Percentiles rank a stretch among this genome's conserved stretches.
Evolutionary conservation across 2,113 vertebrate genomes (phyloP).

Genomic region (Marmota monax): DNA sequence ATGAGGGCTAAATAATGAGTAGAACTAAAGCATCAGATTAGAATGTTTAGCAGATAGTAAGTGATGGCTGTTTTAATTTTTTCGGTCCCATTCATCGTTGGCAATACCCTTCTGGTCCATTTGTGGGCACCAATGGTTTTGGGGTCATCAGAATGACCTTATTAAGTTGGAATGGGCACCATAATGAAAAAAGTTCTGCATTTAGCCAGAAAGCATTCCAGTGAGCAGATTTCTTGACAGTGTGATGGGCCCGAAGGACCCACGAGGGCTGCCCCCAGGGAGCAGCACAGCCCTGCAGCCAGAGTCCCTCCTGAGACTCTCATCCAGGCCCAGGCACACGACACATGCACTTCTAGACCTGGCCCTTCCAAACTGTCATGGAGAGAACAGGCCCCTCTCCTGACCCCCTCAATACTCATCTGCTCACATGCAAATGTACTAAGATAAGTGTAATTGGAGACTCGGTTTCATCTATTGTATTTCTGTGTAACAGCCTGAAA

Average conservation of each 20-base stretch:
- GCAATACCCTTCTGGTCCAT: not conserved
- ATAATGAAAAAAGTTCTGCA: not conserved
- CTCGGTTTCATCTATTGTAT: fast-evolving
- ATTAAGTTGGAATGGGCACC: not conserved
- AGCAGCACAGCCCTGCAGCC: fast-evolving
- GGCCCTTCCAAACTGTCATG: not conserved
- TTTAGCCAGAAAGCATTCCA: not conserved
- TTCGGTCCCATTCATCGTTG: not conserved
- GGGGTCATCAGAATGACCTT: not conserved
- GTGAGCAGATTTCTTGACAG: not conserved
- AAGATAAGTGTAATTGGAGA: not conserved
- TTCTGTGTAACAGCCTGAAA: not conserved
- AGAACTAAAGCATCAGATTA: too few relatives aligned
- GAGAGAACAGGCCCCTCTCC: not conserved
- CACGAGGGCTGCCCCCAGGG: too few relatives aligned
- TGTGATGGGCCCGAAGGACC: fast-evolving
- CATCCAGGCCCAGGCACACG: fast-evolving
- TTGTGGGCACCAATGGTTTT: not conserved
- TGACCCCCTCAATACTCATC: too few relatives aligned
- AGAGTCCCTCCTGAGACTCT: fast-evolving
- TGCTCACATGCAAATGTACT: not conserved
- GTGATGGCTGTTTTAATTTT: not conserved
- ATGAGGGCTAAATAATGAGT: not conserved
- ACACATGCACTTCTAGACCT: not conserved
- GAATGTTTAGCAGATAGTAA: not conserved